Evolutionary conservation across 2,888 invertebrate genomes (phyloP), one percentile per base, ranked within the genome.

Genomic region (Sesia bembeciformis): DNA sequence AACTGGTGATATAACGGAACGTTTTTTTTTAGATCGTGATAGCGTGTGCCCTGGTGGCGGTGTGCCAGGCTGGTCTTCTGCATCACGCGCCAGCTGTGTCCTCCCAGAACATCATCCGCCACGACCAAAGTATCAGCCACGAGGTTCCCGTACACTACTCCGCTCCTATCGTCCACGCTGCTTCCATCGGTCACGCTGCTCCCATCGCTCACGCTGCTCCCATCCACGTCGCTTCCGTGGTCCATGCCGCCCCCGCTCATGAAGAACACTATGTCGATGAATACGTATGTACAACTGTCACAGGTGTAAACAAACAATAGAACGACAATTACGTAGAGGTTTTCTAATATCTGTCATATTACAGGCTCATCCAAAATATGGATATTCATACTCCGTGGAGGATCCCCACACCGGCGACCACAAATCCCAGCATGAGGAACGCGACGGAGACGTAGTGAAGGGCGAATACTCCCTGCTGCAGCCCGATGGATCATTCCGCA

Each of bases 321-420:
- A 42, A 42, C 42, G 42, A 42, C 42, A 1, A 42, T 42, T 42
- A 3, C 1, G 23, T 23, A 23, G 23, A 23, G 23, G 23, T 23
- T 23, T 23, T 23, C 23, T 23, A 23, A 23, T 41, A 40, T 51
- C 23, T 52, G 40, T 49, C 8, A 52, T 52, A 42, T 59, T 58
- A 4, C 72, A 89, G 90, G 85, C 90, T 64, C 84, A 90, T 62
- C 89, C 89, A 39, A 88, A 88, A 77, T 90, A 90, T 61, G 84
- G 84, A 39, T 91, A 90, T 76, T 90, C 90, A 2, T 91, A 92
- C 77, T 91, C 91, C 62, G 91, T 92, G 52, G 86, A 90, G 62
- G 91, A 92, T 69, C 90, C 90, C 7, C 91, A 91, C 75, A 92
- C 92, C 58, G 91, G 91, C 0, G 92, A 92, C 79, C 89, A 90